phyloP scores from a whole-genome alignment of 2,888 invertebrate species.

The Minunthozetes semirufus region DNA sequence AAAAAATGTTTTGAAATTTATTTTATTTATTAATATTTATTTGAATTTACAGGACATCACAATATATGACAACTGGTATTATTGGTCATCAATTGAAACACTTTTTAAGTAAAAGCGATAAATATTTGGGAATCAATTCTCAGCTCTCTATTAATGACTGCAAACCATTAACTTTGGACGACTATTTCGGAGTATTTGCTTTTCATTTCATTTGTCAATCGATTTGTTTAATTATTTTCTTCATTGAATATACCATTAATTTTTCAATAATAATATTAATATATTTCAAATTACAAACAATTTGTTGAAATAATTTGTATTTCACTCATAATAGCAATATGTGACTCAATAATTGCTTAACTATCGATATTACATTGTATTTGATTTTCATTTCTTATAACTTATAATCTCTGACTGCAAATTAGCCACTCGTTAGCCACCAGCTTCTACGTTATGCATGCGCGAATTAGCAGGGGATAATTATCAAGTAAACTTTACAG shows the following conservation, averaged over 20 bases:
- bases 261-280: too few species aligned
- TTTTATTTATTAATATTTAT: background rate
- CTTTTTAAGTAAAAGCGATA: background rate
- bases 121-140: background rate
- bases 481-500: too few species aligned
- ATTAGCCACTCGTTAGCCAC: too few species aligned
- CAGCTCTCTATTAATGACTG: background rate
- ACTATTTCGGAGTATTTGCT: background rate
- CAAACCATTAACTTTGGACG: background rate
- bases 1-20: background rate
- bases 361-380: too few species aligned
- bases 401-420: too few species aligned
- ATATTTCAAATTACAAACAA: too few species aligned
- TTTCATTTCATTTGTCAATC: background rate
- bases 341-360: too few species aligned
- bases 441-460: too few species aligned
- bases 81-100: background rate
- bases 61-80: slow-evolving; percentile 8
- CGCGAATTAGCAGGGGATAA: too few species aligned
- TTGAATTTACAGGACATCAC: background rate
- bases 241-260: background rate
- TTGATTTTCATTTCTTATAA: too few species aligned
- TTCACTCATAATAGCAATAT: too few species aligned
- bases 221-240: background rate
- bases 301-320: too few species aligned